phyloP scores from a whole-genome alignment of 2,888 invertebrate genomes.

The Oscheius myriophilus region DNA sequence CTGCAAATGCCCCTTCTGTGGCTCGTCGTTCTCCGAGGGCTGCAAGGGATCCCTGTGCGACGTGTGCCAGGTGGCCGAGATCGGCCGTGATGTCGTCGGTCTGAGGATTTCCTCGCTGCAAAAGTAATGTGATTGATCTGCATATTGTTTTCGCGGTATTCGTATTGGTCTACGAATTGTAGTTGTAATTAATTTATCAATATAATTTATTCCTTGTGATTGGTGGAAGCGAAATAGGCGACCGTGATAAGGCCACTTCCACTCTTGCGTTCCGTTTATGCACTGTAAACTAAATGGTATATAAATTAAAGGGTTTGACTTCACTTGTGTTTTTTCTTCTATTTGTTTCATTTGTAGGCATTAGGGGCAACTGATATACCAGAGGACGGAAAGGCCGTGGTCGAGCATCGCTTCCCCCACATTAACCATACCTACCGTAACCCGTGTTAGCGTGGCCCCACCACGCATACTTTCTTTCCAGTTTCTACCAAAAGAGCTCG shows the following conservation, averaged over 20 bases:
- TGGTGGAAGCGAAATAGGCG: constrained; percentile 1
- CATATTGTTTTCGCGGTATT: not conserved
- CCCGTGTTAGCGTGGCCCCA: too few species aligned
- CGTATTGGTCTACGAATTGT: not conserved
- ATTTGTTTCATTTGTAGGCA: not conserved
- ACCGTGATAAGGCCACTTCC: not conserved
- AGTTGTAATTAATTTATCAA: constrained; percentile 21
- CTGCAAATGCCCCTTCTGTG: constrained; percentile 84
- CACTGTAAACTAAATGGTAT: constrained; percentile 11
- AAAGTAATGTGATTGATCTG: constrained; percentile 34
- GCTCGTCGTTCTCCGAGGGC: constrained; percentile 80
- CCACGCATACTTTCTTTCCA: too few species aligned
- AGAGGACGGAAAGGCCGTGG: too few species aligned
- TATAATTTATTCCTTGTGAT: constrained; percentile 1
- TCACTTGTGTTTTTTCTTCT: not conserved
- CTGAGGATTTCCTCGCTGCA: constrained; percentile 47
- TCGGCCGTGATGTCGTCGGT: constrained; percentile 74
- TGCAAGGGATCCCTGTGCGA: constrained; percentile 78
- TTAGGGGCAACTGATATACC: too few species aligned
- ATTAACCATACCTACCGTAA: too few species aligned
- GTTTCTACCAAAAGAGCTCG: too few species aligned
- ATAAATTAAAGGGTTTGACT: constrained; percentile 24
- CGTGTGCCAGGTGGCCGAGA: constrained; percentile 80
- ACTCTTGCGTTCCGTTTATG: constrained; percentile 2
- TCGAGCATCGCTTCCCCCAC: too few species aligned